Percentiles rank a stretch among this genome's conserved stretches.
Evolutionary conservation across 2,797 vertebrate species (phyloP).

Genomic region (Gallinago stenura): DNA sequence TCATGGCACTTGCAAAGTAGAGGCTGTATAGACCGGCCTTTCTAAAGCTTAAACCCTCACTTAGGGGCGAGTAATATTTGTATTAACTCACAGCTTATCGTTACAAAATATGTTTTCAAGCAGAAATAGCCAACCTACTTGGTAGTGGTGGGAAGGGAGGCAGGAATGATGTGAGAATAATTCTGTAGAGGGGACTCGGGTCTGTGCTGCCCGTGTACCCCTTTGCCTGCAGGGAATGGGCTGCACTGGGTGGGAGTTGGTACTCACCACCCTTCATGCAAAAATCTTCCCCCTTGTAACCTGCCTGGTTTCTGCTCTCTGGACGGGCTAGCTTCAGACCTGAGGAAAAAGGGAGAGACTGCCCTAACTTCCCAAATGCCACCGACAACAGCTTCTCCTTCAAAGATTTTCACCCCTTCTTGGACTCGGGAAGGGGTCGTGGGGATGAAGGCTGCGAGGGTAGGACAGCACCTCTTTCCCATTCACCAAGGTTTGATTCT

Average conservation of each 20-base stretch:
- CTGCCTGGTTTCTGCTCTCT: background rate
- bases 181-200: background rate
- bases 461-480: slow-evolving; percentile 64
- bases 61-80: background rate
- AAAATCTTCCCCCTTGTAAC: background rate
- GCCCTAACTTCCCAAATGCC: background rate
- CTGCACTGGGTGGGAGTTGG: background rate
- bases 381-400: background rate
- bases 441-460: slow-evolving; percentile 28
- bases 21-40: background rate
- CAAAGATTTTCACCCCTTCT: background rate
- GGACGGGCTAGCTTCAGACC: background rate
- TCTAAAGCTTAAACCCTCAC: background rate
- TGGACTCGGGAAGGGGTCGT: background rate
- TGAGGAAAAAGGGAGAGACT: background rate
- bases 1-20: rapidly evolving
- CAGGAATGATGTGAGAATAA: background rate
- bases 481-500: slow-evolving; percentile 79
- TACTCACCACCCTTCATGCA: background rate
- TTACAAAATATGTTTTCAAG: background rate
- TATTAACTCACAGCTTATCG: background rate
- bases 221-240: rapidly evolving
- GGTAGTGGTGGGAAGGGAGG: background rate
- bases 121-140: background rate
- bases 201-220: background rate